These are phyloP conservation scores for Ypsolopha scabrella DNA, from an alignment of 2,888 invertebrate genomes.

Conservation along the genomic window DNA sequence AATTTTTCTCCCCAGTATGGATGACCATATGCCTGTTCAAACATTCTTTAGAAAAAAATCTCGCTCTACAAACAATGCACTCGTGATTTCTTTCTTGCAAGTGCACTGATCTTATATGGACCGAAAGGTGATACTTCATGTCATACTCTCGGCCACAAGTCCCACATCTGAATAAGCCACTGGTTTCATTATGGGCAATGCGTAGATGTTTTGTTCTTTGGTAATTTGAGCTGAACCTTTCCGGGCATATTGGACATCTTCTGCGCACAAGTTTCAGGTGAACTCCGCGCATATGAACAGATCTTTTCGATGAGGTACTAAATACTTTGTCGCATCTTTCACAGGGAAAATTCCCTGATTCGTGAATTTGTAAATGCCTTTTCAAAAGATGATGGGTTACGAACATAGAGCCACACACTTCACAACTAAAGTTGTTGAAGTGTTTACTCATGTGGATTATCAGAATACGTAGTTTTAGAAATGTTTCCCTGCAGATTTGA, in stretches of 20 bases:
- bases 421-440: conserved; percentile 50
- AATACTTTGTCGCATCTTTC: conserved; percentile 48
- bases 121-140: conserved; percentile 38
- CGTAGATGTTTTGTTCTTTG: conserved; percentile 46
- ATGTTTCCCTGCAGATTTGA: conserved; percentile 39
- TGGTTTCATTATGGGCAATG: conserved; percentile 35
- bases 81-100: conserved; percentile 47
- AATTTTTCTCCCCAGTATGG: conserved; percentile 61
- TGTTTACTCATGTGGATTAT: conserved; percentile 54
- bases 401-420: conserved; percentile 44
- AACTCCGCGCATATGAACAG: conserved; percentile 35
- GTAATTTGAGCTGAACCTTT: conserved; percentile 46
- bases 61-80: conserved; percentile 36
- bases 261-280: conserved; percentile 38
- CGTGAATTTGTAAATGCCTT: conserved; percentile 37
- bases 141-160: conserved; percentile 45
- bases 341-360: conserved; percentile 41
- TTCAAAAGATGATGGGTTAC: conserved; percentile 32
- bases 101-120: conserved; percentile 46
- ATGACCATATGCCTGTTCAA: conserved; percentile 60
- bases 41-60: conserved; percentile 46
- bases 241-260: conserved; percentile 45
- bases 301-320: conserved; percentile 34
- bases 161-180: conserved; percentile 34
- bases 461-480: conserved; percentile 33